Evolutionary conservation across 2,113 vertebrate species (phyloP), one percentile per base, ranked within the genome.

Genomic region (Thryonomys swinderianus): DNA sequence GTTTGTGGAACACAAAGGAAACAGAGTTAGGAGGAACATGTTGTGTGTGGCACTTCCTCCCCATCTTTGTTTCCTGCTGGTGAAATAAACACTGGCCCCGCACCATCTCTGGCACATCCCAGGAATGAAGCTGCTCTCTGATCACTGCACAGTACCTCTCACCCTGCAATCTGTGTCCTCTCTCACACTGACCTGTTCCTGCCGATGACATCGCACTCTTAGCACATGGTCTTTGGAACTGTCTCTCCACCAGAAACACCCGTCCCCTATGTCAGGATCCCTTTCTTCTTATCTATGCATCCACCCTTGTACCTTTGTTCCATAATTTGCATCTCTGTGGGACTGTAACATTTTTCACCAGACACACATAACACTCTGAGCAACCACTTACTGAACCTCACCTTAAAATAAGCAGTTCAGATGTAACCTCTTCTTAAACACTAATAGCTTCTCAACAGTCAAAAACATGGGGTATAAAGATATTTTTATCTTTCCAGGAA

Each of bases 331-430:
- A n/a, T n/a, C n/a, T n/a, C n/a, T n/a, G n/a, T n/a, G n/a, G n/a
- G n/a, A n/a, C n/a, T n/a, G n/a, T n/a, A n/a, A n/a, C n/a, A n/a
- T n/a, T n/a, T n/a, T n/a, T n/a, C n/a, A n/a, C n/a, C n/a, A n/a
- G n/a, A n/a, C n/a, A n/a, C n/a, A n/a, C n/a, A n/a, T n/a, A n/a
- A n/a, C n/a, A n/a, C n/a, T n/a, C n/a, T n/a, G n/a, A n/a, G n/a
- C n/a, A n/a, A n/a, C n/a, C n/a, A n/a, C n/a, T n/a, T n/a, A n/a
- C n/a, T 67, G 16, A 74, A 48, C 7, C 66, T 82, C 67, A 80
- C n/a, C 76, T 82, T 53, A 76, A 95, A 92, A 86, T 59, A 42
- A 87, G 78, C 67, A 48, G 13, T 62, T n/a, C 32, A 80, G 73
- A 67, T 13, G n/a, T n/a, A 80, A 74, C 69, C 59, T 7, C 73